Evolutionary conservation across 2,113 vertebrate genomes (phyloP), one percentile per base, ranked within the genome.

Genomic region (Oncorhynchus kisutch): DNA sequence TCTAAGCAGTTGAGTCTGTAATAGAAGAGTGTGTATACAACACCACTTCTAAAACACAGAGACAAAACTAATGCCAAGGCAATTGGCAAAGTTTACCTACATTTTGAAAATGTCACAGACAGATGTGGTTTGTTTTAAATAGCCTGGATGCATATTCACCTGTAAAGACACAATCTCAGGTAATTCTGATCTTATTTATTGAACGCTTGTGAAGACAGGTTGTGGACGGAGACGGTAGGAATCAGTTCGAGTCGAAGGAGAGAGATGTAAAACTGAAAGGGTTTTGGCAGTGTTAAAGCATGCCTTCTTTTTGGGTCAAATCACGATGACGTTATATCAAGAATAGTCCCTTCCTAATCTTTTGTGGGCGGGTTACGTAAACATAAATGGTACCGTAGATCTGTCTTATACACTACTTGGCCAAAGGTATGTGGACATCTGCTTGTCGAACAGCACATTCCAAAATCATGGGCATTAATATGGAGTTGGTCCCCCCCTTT

Each of bases 221-320:
- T 60, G 9, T 22, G 57, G 20, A 60, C 20, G 1, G 7, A 60
- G 20, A 60, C 9, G 81, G 82, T 24, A 51, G 12, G 20, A 51
- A 5, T 48, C 67, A 78, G 59, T 78, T 67, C 64, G 74, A 82
- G 65, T 78, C 70, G 67, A 71, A 82, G 75, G 83, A 84, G 74
- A 73, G 51, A 81, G n/a, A 81, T 84, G 84, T 85, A 85, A 80
- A 83, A 85, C 14, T 34, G 18, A 31, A 31, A 67, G 29, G 18
- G 66, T 67, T 67, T 67, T 12, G 66, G 16, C 57, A 6, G 57
- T 22, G 57, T 14, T 11, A 7, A 67, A 14, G 11, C 12, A 51
- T 11, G 27, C 34, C 34, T 34, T 34, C 34, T 34, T 34, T 31
- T 31, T 29, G 25, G 34, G 34, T 14, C 34, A 34, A 34, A 34